These are phyloP conservation scores for Drosophila willistoni DNA, from an alignment of 1,140 invertebrate species.

Conservation along the genomic window DNA sequence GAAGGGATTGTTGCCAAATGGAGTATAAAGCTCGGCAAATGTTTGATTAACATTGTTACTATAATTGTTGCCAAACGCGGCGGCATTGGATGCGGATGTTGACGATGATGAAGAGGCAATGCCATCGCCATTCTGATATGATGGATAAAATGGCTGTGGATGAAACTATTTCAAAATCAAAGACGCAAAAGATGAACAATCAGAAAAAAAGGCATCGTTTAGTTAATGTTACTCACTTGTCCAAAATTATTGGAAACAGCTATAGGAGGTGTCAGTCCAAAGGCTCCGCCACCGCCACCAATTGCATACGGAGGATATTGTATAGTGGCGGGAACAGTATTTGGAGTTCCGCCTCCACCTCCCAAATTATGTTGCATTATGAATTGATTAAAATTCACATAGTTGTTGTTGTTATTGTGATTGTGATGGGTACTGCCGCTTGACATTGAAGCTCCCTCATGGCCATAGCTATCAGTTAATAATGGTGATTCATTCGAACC, in stretches of 20 bases:
- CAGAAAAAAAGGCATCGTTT: background rate
- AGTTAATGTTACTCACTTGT: slow-evolving; percentile 42
- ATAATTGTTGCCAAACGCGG: slow-evolving; percentile 34
- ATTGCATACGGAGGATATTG: slow-evolving; percentile 44
- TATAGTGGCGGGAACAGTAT: slow-evolving; percentile 20
- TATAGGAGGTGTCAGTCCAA: slow-evolving; percentile 47
- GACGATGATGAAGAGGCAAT: slow-evolving; percentile 2
- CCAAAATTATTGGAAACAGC: slow-evolving; percentile 28
- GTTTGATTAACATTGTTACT: slow-evolving; percentile 13
- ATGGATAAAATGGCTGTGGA: slow-evolving; percentile 30
- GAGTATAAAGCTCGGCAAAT: slow-evolving; percentile 59
- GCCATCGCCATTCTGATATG: slow-evolving; percentile 58
- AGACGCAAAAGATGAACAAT: background rate
- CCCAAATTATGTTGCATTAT: slow-evolving; percentile 77
- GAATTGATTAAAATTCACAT: slow-evolving; percentile 82
- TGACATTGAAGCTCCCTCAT: slow-evolving; percentile 17
- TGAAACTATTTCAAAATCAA: slow-evolving; percentile 28
- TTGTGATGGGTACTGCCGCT: slow-evolving; percentile 6
- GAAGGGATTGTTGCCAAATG: slow-evolving; percentile 70
- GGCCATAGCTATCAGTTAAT: slow-evolving; percentile 34
- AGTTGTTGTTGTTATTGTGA: slow-evolving; percentile 68
- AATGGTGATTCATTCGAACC: slow-evolving; percentile 12
- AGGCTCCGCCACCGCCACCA: slow-evolving; percentile 54
- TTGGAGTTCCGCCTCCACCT: slow-evolving; percentile 10
- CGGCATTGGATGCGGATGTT: background rate